A percentile compares a stretch with the other conserved stretches of the same genome.
These are phyloP conservation scores for Dromiciops gliroides DNA, from an alignment of 2,113 vertebrate genomes.

Conservation along the genomic window DNA sequence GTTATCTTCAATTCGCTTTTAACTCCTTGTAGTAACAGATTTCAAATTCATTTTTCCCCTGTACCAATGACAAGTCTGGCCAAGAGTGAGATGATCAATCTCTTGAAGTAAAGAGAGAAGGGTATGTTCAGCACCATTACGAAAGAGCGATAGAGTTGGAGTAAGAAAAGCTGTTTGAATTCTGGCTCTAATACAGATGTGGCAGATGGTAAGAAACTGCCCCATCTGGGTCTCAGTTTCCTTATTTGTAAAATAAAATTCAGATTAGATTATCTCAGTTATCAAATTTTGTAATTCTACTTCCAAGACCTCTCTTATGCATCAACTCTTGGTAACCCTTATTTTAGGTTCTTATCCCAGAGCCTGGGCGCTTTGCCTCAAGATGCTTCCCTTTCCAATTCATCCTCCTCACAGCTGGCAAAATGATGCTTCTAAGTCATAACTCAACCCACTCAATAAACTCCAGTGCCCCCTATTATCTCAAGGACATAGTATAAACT, in stretches of 20 bases:
- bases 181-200: background rate
- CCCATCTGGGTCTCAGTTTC: background rate
- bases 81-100: background rate
- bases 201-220: background rate
- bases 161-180: background rate
- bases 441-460: background rate
- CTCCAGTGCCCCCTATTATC: background rate
- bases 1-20: conserved; percentile 33
- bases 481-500: background rate
- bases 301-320: background rate
- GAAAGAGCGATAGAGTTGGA: background rate
- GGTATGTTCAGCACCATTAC: background rate
- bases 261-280: background rate
- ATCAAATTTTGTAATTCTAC: background rate
- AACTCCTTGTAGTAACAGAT: conserved; percentile 3
- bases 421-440: background rate
- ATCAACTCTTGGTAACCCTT: background rate
- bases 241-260: background rate
- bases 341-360: background rate
- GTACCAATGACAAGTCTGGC: background rate
- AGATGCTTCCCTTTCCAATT: background rate
- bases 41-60: background rate
- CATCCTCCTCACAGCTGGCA: background rate
- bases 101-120: background rate
- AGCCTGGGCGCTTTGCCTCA: background rate